These are phyloP conservation scores for Siniperca chuatsi DNA, from an alignment of 2,113 vertebrate species.

Conservation along the genomic window DNA sequence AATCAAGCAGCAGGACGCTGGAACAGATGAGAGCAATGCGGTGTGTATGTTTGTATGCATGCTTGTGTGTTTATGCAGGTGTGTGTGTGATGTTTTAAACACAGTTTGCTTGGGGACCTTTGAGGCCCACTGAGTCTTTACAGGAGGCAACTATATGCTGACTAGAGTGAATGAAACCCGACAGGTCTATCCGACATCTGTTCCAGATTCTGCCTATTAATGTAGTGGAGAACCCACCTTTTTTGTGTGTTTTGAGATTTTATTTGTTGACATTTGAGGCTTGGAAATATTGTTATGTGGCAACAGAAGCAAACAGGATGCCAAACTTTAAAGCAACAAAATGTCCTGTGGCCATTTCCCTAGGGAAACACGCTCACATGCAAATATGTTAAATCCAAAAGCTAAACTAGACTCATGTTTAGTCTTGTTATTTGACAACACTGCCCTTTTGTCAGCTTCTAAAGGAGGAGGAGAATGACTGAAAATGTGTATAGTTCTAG, in stretches of 20 bases:
- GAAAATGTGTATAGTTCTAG: not conserved
- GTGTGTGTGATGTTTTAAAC: conserved; percentile 26
- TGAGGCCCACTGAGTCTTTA: conserved; percentile 46
- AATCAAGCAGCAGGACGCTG: conserved; percentile 40
- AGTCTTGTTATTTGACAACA: not conserved
- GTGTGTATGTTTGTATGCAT: not conserved
- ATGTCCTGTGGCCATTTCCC: conserved; percentile 19
- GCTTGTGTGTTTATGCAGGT: not conserved
- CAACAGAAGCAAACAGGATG: conserved; percentile 3
- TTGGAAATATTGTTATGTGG: not conserved
- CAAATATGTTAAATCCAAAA: conserved; percentile 15
- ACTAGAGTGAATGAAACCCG: conserved; percentile 43
- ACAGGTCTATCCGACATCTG: conserved; percentile 26
- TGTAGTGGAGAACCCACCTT: not conserved
- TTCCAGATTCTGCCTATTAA: not conserved
- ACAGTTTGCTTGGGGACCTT: conserved; percentile 33
- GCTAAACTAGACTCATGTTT: conserved; percentile 12
- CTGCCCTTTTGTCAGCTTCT: not conserved
- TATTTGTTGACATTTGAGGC: conserved; percentile 8
- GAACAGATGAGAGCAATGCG: conserved; percentile 9
- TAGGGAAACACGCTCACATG: not conserved
- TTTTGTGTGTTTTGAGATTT: conserved; percentile 24
- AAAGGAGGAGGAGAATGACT: not conserved
- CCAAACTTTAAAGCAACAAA: conserved; percentile 11
- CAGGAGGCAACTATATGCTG: conserved; percentile 47